A percentile compares a stretch with the other conserved stretches of the same genome.
These are phyloP conservation scores for Ornithoptera priamus DNA, from an alignment of 2,888 invertebrate genomes.

Conservation along the genomic window DNA sequence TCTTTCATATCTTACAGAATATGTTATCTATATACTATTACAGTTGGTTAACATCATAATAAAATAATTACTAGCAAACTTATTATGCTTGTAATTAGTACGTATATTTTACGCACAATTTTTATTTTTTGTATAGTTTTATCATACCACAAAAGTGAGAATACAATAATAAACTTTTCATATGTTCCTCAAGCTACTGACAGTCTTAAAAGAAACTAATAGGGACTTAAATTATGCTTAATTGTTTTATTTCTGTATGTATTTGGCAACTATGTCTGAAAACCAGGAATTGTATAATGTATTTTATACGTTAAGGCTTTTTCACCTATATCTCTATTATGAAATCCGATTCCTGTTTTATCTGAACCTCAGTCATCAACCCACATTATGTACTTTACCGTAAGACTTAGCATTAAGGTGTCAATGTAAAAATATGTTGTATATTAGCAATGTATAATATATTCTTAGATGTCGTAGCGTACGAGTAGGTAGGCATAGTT, in stretches of 20 bases:
- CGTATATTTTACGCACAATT: slow-evolving; percentile 13
- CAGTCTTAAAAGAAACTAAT: neutral
- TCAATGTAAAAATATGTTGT: slow-evolving; percentile 77
- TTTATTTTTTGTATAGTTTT: neutral
- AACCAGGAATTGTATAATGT: neutral
- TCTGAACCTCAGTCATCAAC: slow-evolving; percentile 9
- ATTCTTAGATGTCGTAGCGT: slow-evolving; percentile 66
- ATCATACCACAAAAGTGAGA: neutral
- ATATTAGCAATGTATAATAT: slow-evolving; percentile 75
- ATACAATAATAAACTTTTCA: neutral
- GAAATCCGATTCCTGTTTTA: slow-evolving; percentile 17
- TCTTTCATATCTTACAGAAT: neutral
- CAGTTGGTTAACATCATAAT: neutral
- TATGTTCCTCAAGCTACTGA: slow-evolving; percentile 8
- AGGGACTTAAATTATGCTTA: slow-evolving; percentile 13
- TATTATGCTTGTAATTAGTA: neutral
- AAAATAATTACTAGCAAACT: neutral
- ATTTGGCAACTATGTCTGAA: neutral
- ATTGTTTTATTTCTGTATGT: neutral
- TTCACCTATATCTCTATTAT: slow-evolving; percentile 11
- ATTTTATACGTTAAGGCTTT: slow-evolving; percentile 10
- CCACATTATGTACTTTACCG: slow-evolving; percentile 32
- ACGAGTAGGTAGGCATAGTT: slow-evolving; percentile 72
- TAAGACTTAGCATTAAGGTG: slow-evolving; percentile 54
- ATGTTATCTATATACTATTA: neutral